phyloP scores from a whole-genome alignment of 2,888 invertebrate species.

The Heteropelma amictum region DNA sequence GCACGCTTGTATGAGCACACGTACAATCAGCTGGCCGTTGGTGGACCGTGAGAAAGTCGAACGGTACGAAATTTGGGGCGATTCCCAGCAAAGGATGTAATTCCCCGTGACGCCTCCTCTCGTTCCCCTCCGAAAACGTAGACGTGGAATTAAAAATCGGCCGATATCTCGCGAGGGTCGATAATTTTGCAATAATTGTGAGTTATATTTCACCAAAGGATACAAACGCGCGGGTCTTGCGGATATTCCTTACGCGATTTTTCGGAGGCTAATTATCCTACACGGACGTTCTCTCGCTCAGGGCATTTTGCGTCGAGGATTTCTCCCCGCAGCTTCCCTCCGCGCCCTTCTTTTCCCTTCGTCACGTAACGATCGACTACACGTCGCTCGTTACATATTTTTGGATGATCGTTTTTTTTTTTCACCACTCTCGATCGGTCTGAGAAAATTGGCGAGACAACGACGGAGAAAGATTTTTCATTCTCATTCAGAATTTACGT shows the following conservation, averaged over 20 bases:
- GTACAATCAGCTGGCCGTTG: background rate
- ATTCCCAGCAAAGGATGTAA: constrained; percentile 47
- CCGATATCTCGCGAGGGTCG: constrained; percentile 30
- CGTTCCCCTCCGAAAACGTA: background rate
- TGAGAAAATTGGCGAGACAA: background rate
- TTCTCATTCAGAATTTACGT: too few relatives aligned
- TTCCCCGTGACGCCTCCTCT: constrained; percentile 42
- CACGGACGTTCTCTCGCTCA: constrained; percentile 12
- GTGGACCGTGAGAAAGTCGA: constrained; percentile 44
- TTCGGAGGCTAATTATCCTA: constrained; percentile 35
- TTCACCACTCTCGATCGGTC: background rate
- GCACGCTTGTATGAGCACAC: background rate
- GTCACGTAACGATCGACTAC: constrained; percentile 29
- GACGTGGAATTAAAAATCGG: constrained; percentile 47
- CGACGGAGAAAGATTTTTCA: background rate
- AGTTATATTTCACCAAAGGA: constrained; percentile 23
- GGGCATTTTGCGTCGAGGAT: too few relatives aligned
- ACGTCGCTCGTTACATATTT: constrained; percentile 24
- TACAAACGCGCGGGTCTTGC: constrained; percentile 6
- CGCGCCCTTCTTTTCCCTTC: background rate
- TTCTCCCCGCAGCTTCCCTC: background rate
- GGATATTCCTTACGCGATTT: constrained; percentile 10
- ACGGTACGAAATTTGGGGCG: constrained; percentile 33
- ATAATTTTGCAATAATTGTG: constrained; percentile 52
- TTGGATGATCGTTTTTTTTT: background rate